These are phyloP conservation scores for Lateolabrax maculatus DNA, from an alignment of 2,797 vertebrate genomes.

Conservation along the genomic window DNA sequence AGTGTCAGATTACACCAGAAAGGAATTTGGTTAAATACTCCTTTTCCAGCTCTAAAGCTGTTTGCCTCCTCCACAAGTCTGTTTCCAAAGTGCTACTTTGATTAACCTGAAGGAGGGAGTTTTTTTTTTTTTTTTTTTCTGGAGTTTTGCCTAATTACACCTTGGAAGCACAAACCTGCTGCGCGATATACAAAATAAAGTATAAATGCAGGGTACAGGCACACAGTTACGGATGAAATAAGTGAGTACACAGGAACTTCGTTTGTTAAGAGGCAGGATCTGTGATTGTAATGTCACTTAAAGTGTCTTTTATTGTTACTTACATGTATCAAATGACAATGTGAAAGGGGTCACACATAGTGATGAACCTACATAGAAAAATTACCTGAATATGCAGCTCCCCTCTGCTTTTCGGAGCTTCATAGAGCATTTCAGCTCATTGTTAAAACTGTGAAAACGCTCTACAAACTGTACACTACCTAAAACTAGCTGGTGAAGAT, in stretches of 20 bases:
- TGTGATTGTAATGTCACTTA: not conserved
- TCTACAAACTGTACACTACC: not conserved
- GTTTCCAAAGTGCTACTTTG: constrained; percentile 26
- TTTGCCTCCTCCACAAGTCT: constrained; percentile 7
- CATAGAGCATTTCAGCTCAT: not conserved
- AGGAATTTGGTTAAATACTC: constrained; percentile 27
- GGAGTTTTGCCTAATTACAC: constrained; percentile 1
- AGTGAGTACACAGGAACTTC: constrained; percentile 1
- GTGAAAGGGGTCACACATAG: not conserved
- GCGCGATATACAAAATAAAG: constrained; percentile 17
- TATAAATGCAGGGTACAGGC: not conserved
- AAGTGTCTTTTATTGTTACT: no score
- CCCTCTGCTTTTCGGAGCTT: not conserved
- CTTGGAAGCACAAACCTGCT: not conserved
- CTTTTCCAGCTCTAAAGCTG: not conserved
- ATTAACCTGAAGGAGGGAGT: constrained; percentile 25
- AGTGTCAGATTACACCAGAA: constrained; percentile 30
- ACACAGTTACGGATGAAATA: not conserved
- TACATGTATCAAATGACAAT: no score
- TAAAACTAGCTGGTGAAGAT: not conserved
- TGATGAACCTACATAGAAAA: not conserved
- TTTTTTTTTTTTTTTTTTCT: constrained; percentile 32
- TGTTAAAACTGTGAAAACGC: not conserved
- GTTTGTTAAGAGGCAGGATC: not conserved
- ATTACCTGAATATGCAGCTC: not conserved